Evolutionary conservation across 2,113 vertebrate species (phyloP), one percentile per base, ranked within the genome.

Genomic region (Furnarius figulus): DNA sequence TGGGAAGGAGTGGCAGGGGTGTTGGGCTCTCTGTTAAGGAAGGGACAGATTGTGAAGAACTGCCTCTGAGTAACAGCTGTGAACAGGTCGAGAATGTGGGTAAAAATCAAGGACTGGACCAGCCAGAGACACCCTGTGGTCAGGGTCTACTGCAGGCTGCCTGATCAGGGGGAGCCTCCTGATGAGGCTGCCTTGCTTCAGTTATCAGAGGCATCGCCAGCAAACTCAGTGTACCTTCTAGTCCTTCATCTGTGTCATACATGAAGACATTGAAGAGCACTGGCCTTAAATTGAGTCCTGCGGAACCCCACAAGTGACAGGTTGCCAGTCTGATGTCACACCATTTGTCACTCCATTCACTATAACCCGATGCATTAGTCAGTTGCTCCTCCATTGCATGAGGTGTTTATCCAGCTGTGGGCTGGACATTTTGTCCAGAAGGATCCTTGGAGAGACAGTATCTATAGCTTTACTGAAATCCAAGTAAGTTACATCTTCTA

Each of bases 221-320:
- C 33, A 75, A 35, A 39, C 20, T 39, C 0, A 0, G 20, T 67
- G 46, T 75, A 14, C 44, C 15, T 53, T 47, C 0, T 2, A 47
- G 16, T 89, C 37, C 39, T 46, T 46, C 39, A 47, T 61, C 24
- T 39, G 22, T 46, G 24, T 46, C 30, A 13, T 46, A 59, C 8
- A 30, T 39, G n/a, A 46, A 82, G 62, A 40, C 53, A 18, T 74
- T 61, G 62, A 61, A 83, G 62, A 47, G 39, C 24, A 25, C 2
- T 53, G 5, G 46, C 39, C n/a, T 68, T 75, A 61, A 46, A 46
- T 0, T 30, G 62, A 46, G 39, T n/a, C 44, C 61, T 25, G 8
- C 14, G 52, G 53, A 75, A 5, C 39, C 20, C 15, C 28, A 15
- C 61, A 8, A n/a, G 53, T n/a, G 28, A 24, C 23, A 0, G 1